These are phyloP conservation scores for Perithous albicinctus DNA, from an alignment of 2,888 invertebrate species.

Conservation along the genomic window DNA sequence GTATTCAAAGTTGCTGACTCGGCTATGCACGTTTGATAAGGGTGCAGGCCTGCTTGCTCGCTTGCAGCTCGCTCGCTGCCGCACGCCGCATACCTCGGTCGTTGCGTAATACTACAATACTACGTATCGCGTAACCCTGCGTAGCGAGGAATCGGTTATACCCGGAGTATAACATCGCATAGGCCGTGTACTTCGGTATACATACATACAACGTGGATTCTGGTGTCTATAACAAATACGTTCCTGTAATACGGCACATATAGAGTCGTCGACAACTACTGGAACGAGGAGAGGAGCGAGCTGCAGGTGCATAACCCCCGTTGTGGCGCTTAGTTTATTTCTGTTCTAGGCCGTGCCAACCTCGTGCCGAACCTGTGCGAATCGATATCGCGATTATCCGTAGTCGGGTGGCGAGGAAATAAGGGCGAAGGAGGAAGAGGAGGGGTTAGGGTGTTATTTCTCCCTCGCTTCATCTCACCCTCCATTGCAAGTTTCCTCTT, in stretches of 20 bases:
- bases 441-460: neutral
- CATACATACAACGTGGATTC: neutral
- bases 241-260: neutral
- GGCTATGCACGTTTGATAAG: too few species aligned
- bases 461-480: constrained; percentile 21
- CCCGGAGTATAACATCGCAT: too few species aligned
- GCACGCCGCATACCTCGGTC: too few species aligned
- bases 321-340: constrained; percentile 72
- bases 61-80: too few species aligned
- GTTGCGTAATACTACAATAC: too few species aligned
- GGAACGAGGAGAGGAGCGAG: constrained; percentile 24
- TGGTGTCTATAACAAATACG: neutral
- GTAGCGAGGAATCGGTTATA: too few species aligned
- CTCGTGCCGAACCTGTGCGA: constrained; percentile 70
- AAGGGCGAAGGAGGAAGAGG: neutral
- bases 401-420: constrained; percentile 2
- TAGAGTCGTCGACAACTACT: neutral
- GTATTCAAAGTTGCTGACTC: too few species aligned
- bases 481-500: neutral
- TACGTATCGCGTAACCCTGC: too few species aligned
- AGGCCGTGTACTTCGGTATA: neutral
- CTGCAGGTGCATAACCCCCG: constrained; percentile 65
- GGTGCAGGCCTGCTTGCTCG: too few species aligned
- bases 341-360: constrained; percentile 77
- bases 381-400: constrained; percentile 73